phyloP scores from a whole-genome alignment of 2,113 vertebrate genomes.

The Anarhynchus alexandrinus region DNA sequence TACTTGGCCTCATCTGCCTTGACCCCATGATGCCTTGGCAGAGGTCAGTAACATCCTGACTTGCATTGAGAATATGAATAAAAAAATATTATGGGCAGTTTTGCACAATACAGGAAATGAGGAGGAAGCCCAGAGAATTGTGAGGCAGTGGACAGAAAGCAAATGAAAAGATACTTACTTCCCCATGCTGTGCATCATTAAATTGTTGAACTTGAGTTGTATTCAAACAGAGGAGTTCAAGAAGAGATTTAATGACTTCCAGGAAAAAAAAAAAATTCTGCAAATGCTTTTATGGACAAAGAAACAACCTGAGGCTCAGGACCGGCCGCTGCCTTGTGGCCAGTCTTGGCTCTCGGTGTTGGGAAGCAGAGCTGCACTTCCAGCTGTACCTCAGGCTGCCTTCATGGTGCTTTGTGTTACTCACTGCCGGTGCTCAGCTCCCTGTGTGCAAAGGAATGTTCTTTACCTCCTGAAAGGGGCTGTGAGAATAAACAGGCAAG shows the following conservation, averaged over 20 bases:
- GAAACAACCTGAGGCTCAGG: background rate
- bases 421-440: accelerated
- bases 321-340: background rate
- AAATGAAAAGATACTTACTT: background rate
- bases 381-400: background rate
- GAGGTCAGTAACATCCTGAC: background rate
- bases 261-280: background rate
- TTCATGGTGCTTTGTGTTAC: background rate
- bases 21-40: background rate
- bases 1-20: background rate
- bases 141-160: background rate
- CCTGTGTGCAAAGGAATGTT: background rate
- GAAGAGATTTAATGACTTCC: background rate
- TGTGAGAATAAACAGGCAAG: background rate
- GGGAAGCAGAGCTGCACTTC: background rate
- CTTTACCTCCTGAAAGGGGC: background rate
- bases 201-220: background rate
- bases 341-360: background rate
- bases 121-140: background rate
- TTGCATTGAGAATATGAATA: background rate
- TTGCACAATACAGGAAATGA: background rate
- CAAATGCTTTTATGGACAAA: background rate
- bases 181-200: background rate
- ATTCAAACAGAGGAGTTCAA: background rate
- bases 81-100: background rate